Percentiles rank a stretch among this genome's conserved stretches.
These are phyloP conservation scores for Aplodontia rufa DNA, from an alignment of 2,113 vertebrate species.

Conservation along the genomic window DNA sequence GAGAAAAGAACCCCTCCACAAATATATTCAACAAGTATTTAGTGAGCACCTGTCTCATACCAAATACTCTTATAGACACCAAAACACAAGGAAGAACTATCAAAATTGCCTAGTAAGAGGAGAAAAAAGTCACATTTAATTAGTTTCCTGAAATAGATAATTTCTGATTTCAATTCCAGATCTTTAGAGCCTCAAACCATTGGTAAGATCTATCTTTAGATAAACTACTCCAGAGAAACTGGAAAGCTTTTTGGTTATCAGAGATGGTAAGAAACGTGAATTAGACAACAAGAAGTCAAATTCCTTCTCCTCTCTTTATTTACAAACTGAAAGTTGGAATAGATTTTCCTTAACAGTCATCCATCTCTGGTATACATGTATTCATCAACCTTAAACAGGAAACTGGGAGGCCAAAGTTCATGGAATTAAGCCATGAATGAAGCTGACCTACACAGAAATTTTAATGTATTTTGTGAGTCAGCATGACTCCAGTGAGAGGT, in stretches of 20 bases:
- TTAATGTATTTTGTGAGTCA: not conserved
- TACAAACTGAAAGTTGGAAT: not conserved
- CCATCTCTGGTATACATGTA: not conserved
- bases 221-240: not conserved
- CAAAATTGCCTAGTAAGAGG: not conserved
- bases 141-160: not conserved
- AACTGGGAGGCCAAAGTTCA: not conserved
- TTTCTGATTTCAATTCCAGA: not conserved
- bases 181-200: not conserved
- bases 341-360: not conserved
- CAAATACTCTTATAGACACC: not conserved
- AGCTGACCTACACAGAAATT: not conserved
- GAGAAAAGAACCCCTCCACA: not conserved
- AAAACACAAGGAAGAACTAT: constrained; percentile 2
- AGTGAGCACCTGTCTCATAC: not conserved
- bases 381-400: not conserved
- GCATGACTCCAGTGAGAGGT: not conserved
- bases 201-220: not conserved
- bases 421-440: constrained; percentile 11
- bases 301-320: not conserved
- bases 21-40: not conserved
- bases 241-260: not conserved
- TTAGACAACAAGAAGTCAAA: not conserved
- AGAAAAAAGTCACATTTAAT: not conserved
- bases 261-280: not conserved